Percentiles rank a stretch among this genome's conserved stretches.
These are phyloP conservation scores for Chloropsis hardwickii DNA, from an alignment of 2,113 vertebrate genomes.

Conservation along the genomic window DNA sequence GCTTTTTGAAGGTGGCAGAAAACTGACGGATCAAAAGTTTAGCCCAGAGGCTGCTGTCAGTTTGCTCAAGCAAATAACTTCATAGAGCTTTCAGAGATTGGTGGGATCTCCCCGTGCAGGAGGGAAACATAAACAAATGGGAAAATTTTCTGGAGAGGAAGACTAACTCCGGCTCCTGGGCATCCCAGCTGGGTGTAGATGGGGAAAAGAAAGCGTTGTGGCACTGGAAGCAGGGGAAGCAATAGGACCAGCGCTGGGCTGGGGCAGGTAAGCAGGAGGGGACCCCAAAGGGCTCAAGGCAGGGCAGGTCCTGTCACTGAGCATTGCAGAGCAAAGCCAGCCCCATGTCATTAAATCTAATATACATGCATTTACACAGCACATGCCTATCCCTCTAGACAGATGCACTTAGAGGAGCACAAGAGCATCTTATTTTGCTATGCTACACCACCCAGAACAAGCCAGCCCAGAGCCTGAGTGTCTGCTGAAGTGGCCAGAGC, in stretches of 20 bases:
- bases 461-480: background rate
- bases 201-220: background rate
- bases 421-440: background rate
- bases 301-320: background rate
- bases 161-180: background rate
- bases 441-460: background rate
- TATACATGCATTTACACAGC: background rate
- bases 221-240: background rate
- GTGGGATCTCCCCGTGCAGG: background rate
- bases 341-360: rapidly evolving
- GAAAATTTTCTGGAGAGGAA: background rate
- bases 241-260: background rate
- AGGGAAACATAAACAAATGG: background rate
- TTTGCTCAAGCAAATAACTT: slow-evolving; percentile 55
- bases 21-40: slow-evolving; percentile 58
- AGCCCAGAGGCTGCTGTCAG: slow-evolving; percentile 72
- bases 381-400: background rate
- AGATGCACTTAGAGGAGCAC: background rate
- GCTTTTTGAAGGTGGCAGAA: slow-evolving; percentile 49
- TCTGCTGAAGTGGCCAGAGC: background rate
- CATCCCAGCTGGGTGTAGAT: background rate
- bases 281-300: background rate
- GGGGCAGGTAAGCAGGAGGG: background rate
- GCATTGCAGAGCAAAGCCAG: background rate
- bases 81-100: background rate